Evolutionary conservation across 2,888 invertebrate species (phyloP), one percentile per base, ranked within the genome.

Genomic region (Chrysotoxum bicinctum): DNA sequence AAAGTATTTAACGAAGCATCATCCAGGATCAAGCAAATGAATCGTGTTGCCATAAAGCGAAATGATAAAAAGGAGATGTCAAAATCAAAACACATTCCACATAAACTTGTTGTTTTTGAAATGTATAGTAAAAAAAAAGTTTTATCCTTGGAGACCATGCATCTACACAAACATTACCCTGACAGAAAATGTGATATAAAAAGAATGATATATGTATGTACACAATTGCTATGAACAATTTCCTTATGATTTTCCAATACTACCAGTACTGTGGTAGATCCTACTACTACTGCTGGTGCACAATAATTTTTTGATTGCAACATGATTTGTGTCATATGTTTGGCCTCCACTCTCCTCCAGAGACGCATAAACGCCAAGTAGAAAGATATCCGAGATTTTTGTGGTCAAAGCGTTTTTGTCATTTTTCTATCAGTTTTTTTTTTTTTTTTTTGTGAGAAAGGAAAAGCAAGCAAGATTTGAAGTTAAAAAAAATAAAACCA

Each of bases 271-370:
- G n/a, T n/a, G 16, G 40, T 16, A 40, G 37, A 6, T 4, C n/a
- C 43, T 16, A 43, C n/a, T 60, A 12, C 26, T 16, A 12, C 68
- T 50, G 54, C 72, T 32, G 7, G 32, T 21, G 23, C 16, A 69
- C 68, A 79, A 64, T 73, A 68, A 30, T 64, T 62, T 62, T 62
- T 62, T 78, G 78, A 78, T 74, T 62, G 48, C 73, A 69, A 56
- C 50, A 84, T 79, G 84, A 84, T 79, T 83, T 79, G 75, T 75
- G 70, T 37, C 84, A 80, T 70, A 84, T 75, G 84, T 70, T 45
- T 30, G 19, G 19, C 54, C 30, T 58, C 35, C 19, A 43, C 16
- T 60, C n/a, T n/a, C 19, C 40, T 32, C 50, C 9, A 19, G 32
- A 56, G 56, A 43, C 54, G 68, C 69, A 60, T 43, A 50, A 23